These are phyloP conservation scores for Gibbula magus DNA, from an alignment of 2,888 invertebrate species.

Conservation along the genomic window DNA sequence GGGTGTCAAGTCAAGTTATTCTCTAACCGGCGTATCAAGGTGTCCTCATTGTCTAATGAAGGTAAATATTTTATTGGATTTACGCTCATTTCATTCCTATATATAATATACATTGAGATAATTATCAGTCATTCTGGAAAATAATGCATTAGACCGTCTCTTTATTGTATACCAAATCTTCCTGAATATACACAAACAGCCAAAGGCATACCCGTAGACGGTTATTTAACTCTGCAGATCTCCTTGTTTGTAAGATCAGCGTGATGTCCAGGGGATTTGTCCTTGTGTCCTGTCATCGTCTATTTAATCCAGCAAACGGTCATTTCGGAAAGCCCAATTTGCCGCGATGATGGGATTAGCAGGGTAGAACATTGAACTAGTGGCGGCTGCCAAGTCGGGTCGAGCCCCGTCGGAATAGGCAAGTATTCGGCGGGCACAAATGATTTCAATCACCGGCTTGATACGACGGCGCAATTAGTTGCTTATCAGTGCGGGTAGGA, in stretches of 20 bases:
- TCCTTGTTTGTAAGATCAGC: background rate
- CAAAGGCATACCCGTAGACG: too few species aligned
- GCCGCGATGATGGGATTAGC: constrained; percentile 1
- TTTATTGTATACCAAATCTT: too few species aligned
- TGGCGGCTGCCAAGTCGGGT: background rate
- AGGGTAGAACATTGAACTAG: background rate
- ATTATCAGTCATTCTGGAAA: too few species aligned
- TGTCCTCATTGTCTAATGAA: too few species aligned
- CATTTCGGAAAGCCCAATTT: background rate
- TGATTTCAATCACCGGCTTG: background rate
- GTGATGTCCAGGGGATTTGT: background rate
- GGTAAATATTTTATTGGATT: too few species aligned
- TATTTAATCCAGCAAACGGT: background rate
- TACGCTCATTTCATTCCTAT: too few species aligned
- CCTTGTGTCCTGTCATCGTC: background rate
- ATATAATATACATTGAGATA: too few species aligned
- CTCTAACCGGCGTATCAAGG: too few species aligned
- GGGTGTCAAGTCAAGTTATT: too few species aligned
- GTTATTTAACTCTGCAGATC: background rate
- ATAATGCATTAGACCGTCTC: too few species aligned
- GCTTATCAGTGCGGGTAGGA: background rate
- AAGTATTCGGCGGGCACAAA: background rate
- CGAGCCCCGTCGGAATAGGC: background rate
- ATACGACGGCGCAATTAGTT: background rate
- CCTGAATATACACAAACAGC: too few species aligned